Percentiles rank a stretch among this genome's conserved stretches.
Conservation (phyloP, 2,797 vertebrate species). For the Phylloscopus collybita region DNA sequence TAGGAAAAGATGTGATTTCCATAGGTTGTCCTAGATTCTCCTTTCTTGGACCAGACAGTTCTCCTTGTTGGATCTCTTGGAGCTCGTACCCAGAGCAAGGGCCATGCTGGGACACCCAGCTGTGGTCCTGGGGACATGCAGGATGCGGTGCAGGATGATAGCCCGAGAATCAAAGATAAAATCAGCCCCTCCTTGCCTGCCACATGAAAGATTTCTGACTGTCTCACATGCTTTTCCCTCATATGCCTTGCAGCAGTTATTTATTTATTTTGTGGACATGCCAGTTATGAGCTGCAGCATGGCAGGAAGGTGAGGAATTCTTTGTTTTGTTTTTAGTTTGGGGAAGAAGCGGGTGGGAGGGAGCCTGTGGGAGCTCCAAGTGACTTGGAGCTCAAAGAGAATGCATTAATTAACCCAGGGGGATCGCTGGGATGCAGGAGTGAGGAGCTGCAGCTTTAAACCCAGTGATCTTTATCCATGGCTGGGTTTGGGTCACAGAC, state of each 20-base stretch:
- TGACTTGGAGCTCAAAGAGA: conserved; percentile 79
- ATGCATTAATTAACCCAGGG: conserved; percentile 87
- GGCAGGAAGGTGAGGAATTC: conserved; percentile 59
- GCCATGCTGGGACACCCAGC: background rate
- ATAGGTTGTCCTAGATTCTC: background rate
- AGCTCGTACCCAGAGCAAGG: background rate
- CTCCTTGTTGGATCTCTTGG: background rate
- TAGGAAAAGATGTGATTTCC: background rate
- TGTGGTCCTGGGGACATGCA: background rate
- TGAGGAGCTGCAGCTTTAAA: conserved; percentile 76
- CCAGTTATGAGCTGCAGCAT: background rate
- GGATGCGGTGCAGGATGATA: rapidly evolving
- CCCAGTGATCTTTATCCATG: conserved; percentile 80
- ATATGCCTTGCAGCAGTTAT: background rate
- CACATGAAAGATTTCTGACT: background rate
- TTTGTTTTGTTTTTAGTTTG: conserved; percentile 44
- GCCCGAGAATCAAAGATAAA: background rate
- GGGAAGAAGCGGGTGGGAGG: background rate
- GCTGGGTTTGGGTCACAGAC: conserved; percentile 84
- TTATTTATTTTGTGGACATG: background rate
- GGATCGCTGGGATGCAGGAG: conserved; percentile 74
- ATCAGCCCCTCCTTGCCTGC: background rate
- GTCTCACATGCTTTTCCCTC: background rate
- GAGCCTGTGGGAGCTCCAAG: background rate
- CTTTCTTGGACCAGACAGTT: background rate